Evolutionary conservation across 2,113 vertebrate genomes (phyloP), one percentile per base, ranked within the genome.

Genomic region (Psilopsiagon aurifrons): DNA sequence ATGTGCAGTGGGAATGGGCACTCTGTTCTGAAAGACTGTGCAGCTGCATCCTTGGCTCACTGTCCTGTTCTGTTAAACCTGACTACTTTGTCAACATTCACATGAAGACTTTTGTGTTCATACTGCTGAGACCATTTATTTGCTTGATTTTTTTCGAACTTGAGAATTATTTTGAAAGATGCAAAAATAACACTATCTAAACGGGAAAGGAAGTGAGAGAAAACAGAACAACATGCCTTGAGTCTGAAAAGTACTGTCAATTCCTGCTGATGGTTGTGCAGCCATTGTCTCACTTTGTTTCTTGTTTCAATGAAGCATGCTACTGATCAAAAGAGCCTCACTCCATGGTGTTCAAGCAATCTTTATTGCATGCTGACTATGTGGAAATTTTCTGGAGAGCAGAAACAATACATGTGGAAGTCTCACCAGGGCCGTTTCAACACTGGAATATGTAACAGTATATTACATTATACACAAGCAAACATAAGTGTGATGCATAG

Each of bases 1-100:
- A 63, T 0, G 0, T 20, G 16, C 0, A 4, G 10, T 43, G 33
- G 24, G 64, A n/a, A 12, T 9, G 20, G 33, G 55, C 75, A 59
- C 13, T 1, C 4, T 37, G 11, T 46, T 14, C 37, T 35, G 59
- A 54, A 75, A 70, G 25, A 49, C n/a, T 33, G 16, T 19, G 43
- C 25, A 74, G 16, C 59, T 37, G 23, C 64, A 41, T 39, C 70
- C 22, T 17, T 57, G 54, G 4, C 13, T 92, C 17, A 2, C 46
- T 54, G 15, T 70, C 70, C 81, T 82, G 5, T 55, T 71, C n/a
- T 60, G 28, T 47, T 35, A 76, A 84, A 85, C 10, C 17, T 39
- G 25, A 41, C 37, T 46, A 11, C 9, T 46, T 43, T 74, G 10
- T 79, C 41, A 83, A 46, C 10, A 11, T 14, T 37, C 25, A 41